Base-by-base conservation (phyloP, 1,140 invertebrate species). In the Zaprionus taronus region DNA sequence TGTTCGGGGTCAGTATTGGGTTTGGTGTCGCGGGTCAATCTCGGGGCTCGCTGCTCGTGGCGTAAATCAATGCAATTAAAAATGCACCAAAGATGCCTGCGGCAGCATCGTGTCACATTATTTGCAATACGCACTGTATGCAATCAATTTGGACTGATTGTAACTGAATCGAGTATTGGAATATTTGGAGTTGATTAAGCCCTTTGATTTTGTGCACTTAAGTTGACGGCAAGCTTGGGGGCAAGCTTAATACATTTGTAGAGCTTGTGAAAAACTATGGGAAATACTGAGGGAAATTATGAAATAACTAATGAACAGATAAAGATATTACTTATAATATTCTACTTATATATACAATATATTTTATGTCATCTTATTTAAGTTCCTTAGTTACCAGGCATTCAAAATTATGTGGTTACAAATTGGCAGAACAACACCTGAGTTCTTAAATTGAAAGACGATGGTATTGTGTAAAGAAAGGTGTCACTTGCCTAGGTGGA, bases 61-160 rank as follows among this genome's bases (percentile, higher is more conserved):
- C 47, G 15, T 38, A 63, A 34, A 62, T 61, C 55, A 57, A 56
- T 58, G 66, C 65, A 82, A 82, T 82, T 82, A 82, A 82, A 79
- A 57, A 72, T 38, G 41, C 26, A 22, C n/a, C n/a, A 70, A 61
- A 55, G 41, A 60, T 64, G 63, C 60, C 63, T 14, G 26, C 9
- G 6, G 34, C 15, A 11, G 36, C 36, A n/a, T 26, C 15, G 5
- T 58, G n/a, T 34, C 31, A 31, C 62, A 38, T 51, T 79, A 71
- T 74, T 66, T 82, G 62, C 28, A 24, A 47, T 12, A 51, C 47
- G 55, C 53, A 56, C 26, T 34, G 28, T 14, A 36, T 36, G 60
- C 71, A 85, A 84, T 84, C 74, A 84, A 71, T 78, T 79, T 41
- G 49, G 14, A 34, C 61, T 62, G 63, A 77, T 72, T 80, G 55